Evolutionary conservation across 2,888 invertebrate species (phyloP).

Genomic region (Bombyx huttoni): DNA sequence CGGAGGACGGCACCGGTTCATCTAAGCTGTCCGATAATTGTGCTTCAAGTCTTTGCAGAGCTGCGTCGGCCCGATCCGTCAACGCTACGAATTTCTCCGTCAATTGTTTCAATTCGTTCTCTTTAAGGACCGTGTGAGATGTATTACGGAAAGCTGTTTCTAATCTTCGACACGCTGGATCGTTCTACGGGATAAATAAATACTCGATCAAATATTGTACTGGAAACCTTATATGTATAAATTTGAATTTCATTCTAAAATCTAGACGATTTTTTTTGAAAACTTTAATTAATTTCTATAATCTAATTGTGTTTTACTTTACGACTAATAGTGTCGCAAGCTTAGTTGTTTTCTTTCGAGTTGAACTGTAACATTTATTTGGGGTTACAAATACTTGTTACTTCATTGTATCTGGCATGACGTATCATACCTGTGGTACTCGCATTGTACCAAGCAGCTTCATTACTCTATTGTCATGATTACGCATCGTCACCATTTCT

Average conservation of each 20-base stretch:
- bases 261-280: background rate
- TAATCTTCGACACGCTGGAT: conserved; percentile 46
- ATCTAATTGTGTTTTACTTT: background rate
- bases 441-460: conserved; percentile 43
- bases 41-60: conserved; percentile 50
- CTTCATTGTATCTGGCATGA: background rate
- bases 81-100: conserved; percentile 61
- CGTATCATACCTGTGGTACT: conserved; percentile 33
- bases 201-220: background rate
- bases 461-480: conserved; percentile 49
- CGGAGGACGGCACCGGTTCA: conserved; percentile 29
- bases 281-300: background rate
- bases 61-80: conserved; percentile 57
- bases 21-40: conserved; percentile 35
- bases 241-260: background rate
- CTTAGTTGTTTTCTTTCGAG: background rate
- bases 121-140: conserved; percentile 43
- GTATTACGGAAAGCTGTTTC: conserved; percentile 51
- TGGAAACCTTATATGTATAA: background rate
- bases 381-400: background rate
- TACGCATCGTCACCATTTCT: conserved; percentile 53
- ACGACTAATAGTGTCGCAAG: background rate
- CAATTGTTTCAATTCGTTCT: conserved; percentile 50
- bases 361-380: background rate
- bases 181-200: conserved; percentile 26